Base-by-base conservation (phyloP, 53 echinoderm and acorn worm species). In the Holothuria scabra region DNA sequence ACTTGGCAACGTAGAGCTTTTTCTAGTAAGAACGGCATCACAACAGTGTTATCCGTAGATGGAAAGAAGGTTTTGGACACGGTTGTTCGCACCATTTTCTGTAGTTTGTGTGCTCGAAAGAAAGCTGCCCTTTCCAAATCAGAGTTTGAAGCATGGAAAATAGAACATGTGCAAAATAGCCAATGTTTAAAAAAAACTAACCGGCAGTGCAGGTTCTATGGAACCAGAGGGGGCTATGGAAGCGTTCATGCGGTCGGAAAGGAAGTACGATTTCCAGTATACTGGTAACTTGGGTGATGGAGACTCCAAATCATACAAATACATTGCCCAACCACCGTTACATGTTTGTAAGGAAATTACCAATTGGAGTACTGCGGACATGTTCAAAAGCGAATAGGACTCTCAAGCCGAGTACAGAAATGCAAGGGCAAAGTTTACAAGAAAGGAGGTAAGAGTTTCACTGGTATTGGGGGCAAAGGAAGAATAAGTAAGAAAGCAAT, bases 331-430 rank as follows among this genome's bases (percentile, higher is more conserved):
- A 5, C 12, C 80, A 8, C 4, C 56, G 5, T 59, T 59, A 16
- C 60, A 80, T 46, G 38, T 10, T 34, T 31, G 38, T 74, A 74
- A 74, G 28, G 20, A 34, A 35, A 74, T n/a, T n/a, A n/a, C n/a
- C n/a, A 61, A 60, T 18, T 57, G 32, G 79, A 80, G 23, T 80
- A 59, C 23, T 12, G 12, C 7, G 80, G 80, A 80, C 80, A 80
- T 58, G 80, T 80, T 5, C 80, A 80, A 18, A 80, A 80, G 59
- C 80, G 80, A 23, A 61, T 80, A 26, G 80, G 80, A 11, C 20
- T 18, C 33, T 57, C 14, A 60, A 57, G 35, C 56, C 7, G 60
- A 6, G 49, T 46, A 11, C 34, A 12, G 16, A 31, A 32, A 30
- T 46, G 22, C 22, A 78, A 78, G 58, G 79, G 56, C 28, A 78